These are phyloP conservation scores for Zaprionus nigranus DNA, from an alignment of 1,140 invertebrate genomes.

Conservation along the genomic window DNA sequence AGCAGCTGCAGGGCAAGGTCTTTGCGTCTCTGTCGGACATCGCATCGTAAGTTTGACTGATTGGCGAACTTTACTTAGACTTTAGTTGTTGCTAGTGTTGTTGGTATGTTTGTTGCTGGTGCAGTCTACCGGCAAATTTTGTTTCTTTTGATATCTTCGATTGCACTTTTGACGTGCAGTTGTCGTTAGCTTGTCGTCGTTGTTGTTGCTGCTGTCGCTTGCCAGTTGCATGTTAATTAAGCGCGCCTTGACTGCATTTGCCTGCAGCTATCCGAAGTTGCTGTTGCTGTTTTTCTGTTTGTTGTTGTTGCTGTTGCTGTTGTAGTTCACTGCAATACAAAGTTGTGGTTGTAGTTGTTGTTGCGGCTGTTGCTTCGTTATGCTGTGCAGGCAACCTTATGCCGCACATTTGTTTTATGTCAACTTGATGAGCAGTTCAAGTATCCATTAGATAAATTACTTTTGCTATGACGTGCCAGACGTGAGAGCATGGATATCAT, in stretches of 20 bases:
- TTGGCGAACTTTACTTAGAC: conserved; percentile 48
- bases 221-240: conserved; percentile 82
- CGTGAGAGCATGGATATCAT: conserved; percentile 39
- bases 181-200: conserved; percentile 55
- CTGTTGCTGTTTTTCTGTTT: conserved; percentile 27
- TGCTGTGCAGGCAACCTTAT: conserved; percentile 64
- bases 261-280: conserved; percentile 19
- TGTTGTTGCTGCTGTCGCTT: conserved; percentile 52
- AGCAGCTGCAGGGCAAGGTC: conserved; percentile 68
- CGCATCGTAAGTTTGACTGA: conserved; percentile 68
- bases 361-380: conserved; percentile 45
- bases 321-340: conserved; percentile 43
- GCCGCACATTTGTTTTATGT: conserved; percentile 75
- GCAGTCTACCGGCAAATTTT: conserved; percentile 44
- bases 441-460: conserved; percentile 71
- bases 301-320: conserved; percentile 20
- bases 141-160: conserved; percentile 56
- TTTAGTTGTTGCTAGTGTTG: conserved; percentile 24
- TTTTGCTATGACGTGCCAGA: conserved; percentile 30
- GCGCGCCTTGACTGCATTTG: conserved; percentile 76
- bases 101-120: conserved; percentile 18
- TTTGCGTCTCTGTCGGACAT: conserved; percentile 28
- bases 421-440: conserved; percentile 74
- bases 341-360: conserved; percentile 37
- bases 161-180: conserved; percentile 55